phyloP scores from a whole-genome alignment of 2,797 vertebrate genomes.

The Ceyx erithaca region DNA sequence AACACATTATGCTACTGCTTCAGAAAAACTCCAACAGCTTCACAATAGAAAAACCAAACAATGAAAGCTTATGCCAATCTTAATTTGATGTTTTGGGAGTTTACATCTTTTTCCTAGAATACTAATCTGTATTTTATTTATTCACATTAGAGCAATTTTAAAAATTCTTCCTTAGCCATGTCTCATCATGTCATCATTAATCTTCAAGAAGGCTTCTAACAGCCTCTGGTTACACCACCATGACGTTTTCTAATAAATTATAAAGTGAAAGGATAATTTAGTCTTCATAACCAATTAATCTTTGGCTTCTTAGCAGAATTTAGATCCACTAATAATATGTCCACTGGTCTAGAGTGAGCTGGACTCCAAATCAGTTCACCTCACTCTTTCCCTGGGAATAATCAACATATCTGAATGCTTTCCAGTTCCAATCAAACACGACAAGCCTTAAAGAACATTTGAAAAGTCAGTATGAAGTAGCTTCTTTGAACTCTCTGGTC shows the following conservation, averaged over 20 bases:
- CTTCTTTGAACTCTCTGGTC: background rate
- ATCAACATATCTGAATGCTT: background rate
- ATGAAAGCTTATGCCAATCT: background rate
- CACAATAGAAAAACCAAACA: background rate
- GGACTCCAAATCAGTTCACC: background rate
- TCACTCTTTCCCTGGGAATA: background rate
- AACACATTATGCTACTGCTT: background rate
- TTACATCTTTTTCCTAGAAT: background rate
- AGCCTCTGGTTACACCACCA: background rate
- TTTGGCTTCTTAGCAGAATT: background rate
- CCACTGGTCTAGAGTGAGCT: background rate
- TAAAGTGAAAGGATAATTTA: conserved; percentile 17
- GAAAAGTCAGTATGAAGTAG: background rate
- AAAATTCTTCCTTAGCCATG: conserved; percentile 15
- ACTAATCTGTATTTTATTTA: conserved; percentile 10
- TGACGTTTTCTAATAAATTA: conserved; percentile 11
- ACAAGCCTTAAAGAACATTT: background rate
- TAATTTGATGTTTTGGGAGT: background rate
- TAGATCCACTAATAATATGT: background rate
- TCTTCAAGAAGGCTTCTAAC: background rate
- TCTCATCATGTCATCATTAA: conserved; percentile 35
- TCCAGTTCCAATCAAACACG: background rate
- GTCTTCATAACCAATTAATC: background rate
- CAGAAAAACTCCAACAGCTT: background rate
- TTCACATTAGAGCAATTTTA: background rate